Conservation (phyloP, 1,140 invertebrate species). For the Nebria ingens region DNA sequence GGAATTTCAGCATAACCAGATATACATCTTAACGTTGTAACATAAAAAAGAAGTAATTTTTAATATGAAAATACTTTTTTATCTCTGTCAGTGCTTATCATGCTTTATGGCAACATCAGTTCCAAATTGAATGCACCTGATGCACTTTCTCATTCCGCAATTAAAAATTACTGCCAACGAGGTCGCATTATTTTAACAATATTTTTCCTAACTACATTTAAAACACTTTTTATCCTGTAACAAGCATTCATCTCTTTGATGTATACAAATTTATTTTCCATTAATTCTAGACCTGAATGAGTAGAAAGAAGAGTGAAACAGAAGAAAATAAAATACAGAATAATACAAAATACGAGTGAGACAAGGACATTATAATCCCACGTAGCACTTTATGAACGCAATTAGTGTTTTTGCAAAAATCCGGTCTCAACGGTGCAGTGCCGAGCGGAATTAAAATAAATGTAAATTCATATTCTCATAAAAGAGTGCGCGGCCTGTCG, state of each 20-base stretch:
- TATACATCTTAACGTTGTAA: too few relatives aligned
- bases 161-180: too few relatives aligned
- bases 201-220: too few relatives aligned
- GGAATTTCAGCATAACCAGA: too few relatives aligned
- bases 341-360: neutral
- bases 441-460: slow-evolving; percentile 2
- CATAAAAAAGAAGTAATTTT: too few relatives aligned
- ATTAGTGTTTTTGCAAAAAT: slow-evolving; percentile 9
- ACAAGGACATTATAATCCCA: neutral
- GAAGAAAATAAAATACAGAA: neutral
- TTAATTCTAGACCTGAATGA: neutral
- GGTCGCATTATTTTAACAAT: too few relatives aligned
- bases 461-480: slow-evolving; percentile 9
- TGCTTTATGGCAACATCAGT: too few relatives aligned
- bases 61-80: too few relatives aligned
- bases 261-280: neutral
- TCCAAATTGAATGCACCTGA: too few relatives aligned
- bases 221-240: neutral
- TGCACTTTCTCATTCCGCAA: too few relatives aligned
- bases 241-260: neutral
- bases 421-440: neutral
- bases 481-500: neutral
- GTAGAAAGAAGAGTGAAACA: neutral
- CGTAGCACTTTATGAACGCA: slow-evolving; percentile 1
- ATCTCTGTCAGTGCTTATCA: too few relatives aligned